Percentiles rank a stretch among this genome's conserved stretches.
Conservation (phyloP, 2,888 invertebrate genomes). For the Macaria liturata region DNA sequence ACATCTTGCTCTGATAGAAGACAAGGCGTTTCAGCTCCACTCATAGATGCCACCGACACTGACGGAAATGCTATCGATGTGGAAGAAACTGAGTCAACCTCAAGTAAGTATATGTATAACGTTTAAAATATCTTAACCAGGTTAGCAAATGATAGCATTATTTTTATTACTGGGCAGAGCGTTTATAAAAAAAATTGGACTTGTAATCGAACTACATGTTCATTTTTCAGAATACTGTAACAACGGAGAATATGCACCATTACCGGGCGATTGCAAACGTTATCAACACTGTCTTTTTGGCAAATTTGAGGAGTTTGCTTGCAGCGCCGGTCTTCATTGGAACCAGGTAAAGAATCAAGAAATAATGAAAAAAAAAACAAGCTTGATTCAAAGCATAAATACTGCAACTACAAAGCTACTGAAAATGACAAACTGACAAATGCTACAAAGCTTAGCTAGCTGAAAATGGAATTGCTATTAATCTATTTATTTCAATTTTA, state of each 20-base stretch:
- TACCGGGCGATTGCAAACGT: slow-evolving; percentile 87
- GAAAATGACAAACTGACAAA: no score
- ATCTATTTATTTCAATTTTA: slow-evolving; percentile 41
- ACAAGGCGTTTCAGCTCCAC: slow-evolving; percentile 50
- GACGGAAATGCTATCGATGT: slow-evolving; percentile 44
- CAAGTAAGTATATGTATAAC: background rate
- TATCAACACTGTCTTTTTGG: slow-evolving; percentile 92
- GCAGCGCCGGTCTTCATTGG: slow-evolving; percentile 89
- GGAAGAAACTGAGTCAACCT: slow-evolving; percentile 35
- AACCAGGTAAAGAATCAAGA: slow-evolving; percentile 77
- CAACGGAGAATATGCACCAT: slow-evolving; percentile 85
- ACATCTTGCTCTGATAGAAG: slow-evolving; percentile 83
- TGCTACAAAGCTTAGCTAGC: no score
- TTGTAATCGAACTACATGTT: no score
- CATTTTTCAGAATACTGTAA: slow-evolving; percentile 73
- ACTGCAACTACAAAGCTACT: no score
- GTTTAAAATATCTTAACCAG: no score
- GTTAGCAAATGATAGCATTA: no score
- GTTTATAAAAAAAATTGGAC: no score
- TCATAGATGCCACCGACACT: slow-evolving; percentile 51
- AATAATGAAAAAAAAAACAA: background rate
- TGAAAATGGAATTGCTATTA: background rate
- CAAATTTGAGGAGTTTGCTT: slow-evolving; percentile 87
- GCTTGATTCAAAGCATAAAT: background rate
- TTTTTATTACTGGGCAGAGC: no score